These are phyloP conservation scores for Zosterops borbonicus DNA, from an alignment of 2,113 vertebrate species.

Conservation along the genomic window DNA sequence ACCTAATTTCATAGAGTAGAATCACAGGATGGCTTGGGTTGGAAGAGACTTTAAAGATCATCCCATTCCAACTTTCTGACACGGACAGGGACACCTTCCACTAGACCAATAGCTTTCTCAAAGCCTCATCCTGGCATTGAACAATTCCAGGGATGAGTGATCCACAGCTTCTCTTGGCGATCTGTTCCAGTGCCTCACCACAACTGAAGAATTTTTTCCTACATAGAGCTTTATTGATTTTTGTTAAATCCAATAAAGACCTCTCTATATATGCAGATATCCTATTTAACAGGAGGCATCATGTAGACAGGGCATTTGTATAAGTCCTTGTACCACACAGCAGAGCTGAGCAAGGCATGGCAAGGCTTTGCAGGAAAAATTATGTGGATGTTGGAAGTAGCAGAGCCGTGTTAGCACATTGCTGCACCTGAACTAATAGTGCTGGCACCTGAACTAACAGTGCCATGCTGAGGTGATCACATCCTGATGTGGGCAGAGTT, in stretches of 20 bases:
- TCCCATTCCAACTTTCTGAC: not conserved
- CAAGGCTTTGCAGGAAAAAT: not conserved
- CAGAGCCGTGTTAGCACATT: not conserved
- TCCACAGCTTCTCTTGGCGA: accelerated
- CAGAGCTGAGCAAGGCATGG: not conserved
- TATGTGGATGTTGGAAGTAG: slow-evolving; percentile 13
- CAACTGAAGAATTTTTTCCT: not conserved
- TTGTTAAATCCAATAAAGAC: not conserved
- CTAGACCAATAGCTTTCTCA: not conserved
- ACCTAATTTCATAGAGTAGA: not conserved
- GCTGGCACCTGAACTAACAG: slow-evolving; percentile 49
- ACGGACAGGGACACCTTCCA: not conserved
- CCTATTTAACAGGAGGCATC: not conserved
- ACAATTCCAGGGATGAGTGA: not conserved
- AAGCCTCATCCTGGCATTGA: not conserved
- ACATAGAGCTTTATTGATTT: not conserved
- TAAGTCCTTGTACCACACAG: not conserved
- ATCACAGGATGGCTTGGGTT: not conserved
- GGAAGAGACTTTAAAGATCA: not conserved
- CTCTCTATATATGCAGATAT: not conserved
- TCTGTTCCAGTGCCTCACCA: not conserved
- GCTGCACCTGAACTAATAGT: slow-evolving; percentile 49
- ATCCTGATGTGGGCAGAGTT: not conserved
- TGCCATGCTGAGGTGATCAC: slow-evolving; percentile 26
- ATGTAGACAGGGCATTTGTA: not conserved